These are phyloP conservation scores for Pseudolaguvia tuberculata DNA, from an alignment of 2,113 vertebrate species.

Conservation along the genomic window DNA sequence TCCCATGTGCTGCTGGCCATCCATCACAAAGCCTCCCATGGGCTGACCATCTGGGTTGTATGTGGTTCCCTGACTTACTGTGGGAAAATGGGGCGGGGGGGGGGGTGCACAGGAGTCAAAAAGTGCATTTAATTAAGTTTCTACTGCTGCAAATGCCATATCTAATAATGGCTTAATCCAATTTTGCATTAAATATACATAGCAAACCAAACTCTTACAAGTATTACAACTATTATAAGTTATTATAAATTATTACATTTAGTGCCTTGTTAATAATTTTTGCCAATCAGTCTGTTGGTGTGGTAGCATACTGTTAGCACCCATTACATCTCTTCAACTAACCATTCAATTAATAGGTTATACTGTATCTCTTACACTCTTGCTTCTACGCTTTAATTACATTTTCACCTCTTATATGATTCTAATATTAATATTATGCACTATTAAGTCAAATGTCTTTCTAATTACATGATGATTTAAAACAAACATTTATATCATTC, in stretches of 20 bases:
- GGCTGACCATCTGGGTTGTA: slow-evolving; percentile 98
- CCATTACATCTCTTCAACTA: no score
- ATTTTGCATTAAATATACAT: slow-evolving; percentile 33
- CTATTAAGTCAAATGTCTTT: no score
- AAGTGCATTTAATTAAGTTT: slow-evolving; percentile 76
- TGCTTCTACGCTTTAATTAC: no score
- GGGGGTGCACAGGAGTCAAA: slow-evolving; percentile 67
- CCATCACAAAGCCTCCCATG: slow-evolving; percentile 99
- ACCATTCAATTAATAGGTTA: no score
- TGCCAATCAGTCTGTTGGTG: no score
- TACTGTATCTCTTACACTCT: no score
- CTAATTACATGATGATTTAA: no score
- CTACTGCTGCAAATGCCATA: slow-evolving; percentile 63
- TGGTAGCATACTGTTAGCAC: no score
- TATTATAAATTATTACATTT: slow-evolving; percentile 10
- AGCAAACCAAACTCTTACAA: slow-evolving; percentile 22
- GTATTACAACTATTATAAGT: no score
- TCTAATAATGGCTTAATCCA: slow-evolving; percentile 57
- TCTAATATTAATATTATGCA: no score
- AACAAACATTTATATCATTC: no score
- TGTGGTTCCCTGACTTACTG: slow-evolving; percentile 99
- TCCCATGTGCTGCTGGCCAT: slow-evolving; percentile 99
- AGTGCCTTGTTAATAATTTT: neutral
- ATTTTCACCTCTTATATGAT: no score
- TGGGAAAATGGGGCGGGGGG: slow-evolving; percentile 61